A percentile compares a stretch with the other conserved stretches of the same genome.
These are phyloP conservation scores for Artemia sp. DNA, from an alignment of 2,888 invertebrate species.

Conservation along the genomic window DNA sequence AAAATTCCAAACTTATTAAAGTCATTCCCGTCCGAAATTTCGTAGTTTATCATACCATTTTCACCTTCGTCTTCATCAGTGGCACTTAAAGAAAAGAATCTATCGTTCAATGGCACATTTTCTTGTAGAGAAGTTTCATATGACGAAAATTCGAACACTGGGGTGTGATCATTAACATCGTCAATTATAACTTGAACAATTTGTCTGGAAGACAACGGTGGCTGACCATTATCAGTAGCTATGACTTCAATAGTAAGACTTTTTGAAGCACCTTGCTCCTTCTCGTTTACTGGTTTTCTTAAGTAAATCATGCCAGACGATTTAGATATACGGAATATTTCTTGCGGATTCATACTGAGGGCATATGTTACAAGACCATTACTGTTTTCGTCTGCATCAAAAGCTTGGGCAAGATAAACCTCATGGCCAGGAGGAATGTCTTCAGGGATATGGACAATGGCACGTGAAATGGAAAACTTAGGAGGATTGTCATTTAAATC, in stretches of 20 bases:
- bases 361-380: conserved; percentile 70
- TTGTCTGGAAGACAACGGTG: conserved; percentile 52
- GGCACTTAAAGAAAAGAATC: conserved; percentile 76
- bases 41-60: conserved; percentile 61
- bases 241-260: conserved; percentile 49
- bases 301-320: conserved; percentile 76
- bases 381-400: conserved; percentile 70
- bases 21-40: conserved; percentile 66
- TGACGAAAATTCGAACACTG: conserved; percentile 74
- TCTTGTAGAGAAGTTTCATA: conserved; percentile 83
- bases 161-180: conserved; percentile 89
- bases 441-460: conserved; percentile 61
- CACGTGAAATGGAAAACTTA: conserved; percentile 55
- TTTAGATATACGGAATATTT: conserved; percentile 64
- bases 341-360: conserved; percentile 57
- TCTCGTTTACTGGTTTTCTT: conserved; percentile 52
- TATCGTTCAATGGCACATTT: conserved; percentile 71
- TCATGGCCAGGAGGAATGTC: conserved; percentile 86
- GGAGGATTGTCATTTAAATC: conserved; percentile 88
- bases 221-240: conserved; percentile 63
- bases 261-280: conserved; percentile 30
- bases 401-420: conserved; percentile 67
- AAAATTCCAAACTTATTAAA: conserved; percentile 81
- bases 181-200: conserved; percentile 51
- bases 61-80: conserved; percentile 67